Evolutionary conservation across 2,888 invertebrate genomes (phyloP).

Genomic region (Invenusta paracnida): DNA sequence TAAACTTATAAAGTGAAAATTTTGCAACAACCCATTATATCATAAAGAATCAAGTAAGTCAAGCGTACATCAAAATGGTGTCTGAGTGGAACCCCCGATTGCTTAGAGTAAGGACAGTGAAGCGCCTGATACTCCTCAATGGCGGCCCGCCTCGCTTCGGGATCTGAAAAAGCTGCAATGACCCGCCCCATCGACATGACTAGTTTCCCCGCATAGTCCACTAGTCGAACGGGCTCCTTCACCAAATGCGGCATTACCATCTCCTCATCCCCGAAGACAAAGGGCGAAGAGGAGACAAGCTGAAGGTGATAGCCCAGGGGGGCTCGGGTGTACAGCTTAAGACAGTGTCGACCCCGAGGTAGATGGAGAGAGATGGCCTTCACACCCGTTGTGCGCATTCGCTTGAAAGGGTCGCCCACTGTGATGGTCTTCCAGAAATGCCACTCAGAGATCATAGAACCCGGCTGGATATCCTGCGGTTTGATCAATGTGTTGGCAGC

Average conservation of each 20-base stretch:
- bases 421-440: constrained; percentile 60
- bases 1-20: no score
- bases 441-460: constrained; percentile 57
- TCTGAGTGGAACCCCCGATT: no score
- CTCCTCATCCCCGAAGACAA: constrained; percentile 60
- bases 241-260: constrained; percentile 57
- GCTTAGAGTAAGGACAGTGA: constrained; percentile 52
- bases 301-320: constrained; percentile 59
- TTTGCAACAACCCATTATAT: no score
- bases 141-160: constrained; percentile 50
- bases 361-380: constrained; percentile 50
- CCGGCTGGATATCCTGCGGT: constrained; percentile 48
- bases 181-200: constrained; percentile 55
- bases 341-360: constrained; percentile 51
- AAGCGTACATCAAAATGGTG: no score
- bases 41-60: no score
- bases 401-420: constrained; percentile 57
- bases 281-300: constrained; percentile 56
- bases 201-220: constrained; percentile 56
- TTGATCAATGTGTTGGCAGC: neutral
- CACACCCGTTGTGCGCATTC: constrained; percentile 54
- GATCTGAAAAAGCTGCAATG: constrained; percentile 52
- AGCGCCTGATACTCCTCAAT: constrained; percentile 52
- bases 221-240: constrained; percentile 53
- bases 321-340: constrained; percentile 46